A percentile compares a stretch with the other conserved stretches of the same genome.
Conservation (phyloP, 64 coral and sea anemone genomes). For the Trachythela sp. region DNA sequence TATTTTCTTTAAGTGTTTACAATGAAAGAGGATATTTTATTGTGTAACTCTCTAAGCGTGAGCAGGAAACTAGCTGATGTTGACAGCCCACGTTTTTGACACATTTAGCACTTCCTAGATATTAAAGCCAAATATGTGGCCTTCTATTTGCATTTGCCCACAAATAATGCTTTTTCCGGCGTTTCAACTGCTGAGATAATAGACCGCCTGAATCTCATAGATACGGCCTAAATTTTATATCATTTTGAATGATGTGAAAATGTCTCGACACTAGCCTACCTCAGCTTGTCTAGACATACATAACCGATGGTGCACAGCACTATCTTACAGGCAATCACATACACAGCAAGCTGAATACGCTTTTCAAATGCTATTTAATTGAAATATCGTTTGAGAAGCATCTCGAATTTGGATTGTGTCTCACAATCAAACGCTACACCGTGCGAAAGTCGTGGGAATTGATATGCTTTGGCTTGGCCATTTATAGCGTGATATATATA, state of each 20-base stretch:
- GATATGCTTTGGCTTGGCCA: neutral
- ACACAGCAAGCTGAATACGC: neutral
- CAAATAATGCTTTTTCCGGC: conserved; percentile 25
- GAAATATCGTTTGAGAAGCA: neutral
- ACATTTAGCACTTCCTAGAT: conserved; percentile 10
- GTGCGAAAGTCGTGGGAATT: neutral
- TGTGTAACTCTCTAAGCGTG: neutral
- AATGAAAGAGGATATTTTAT: conserved; percentile 1
- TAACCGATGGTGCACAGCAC: neutral
- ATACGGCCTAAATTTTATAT: neutral
- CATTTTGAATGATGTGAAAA: neutral
- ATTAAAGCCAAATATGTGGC: conserved; percentile 25
- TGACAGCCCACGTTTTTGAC: conserved; percentile 17
- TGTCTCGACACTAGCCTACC: neutral
- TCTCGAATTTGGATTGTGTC: neutral
- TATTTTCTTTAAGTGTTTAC: neutral
- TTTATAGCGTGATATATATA: neutral
- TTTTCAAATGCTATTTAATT: neutral
- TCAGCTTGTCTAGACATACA: neutral
- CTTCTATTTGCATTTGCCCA: conserved; percentile 29
- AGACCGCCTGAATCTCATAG: neutral
- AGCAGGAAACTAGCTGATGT: neutral
- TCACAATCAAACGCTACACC: neutral
- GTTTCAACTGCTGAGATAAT: conserved; percentile 2
- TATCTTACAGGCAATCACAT: neutral